Conservation (phyloP, 30 jellyfish, hydroid and myxozoan species). For the Catostylus mosaicus region DNA sequence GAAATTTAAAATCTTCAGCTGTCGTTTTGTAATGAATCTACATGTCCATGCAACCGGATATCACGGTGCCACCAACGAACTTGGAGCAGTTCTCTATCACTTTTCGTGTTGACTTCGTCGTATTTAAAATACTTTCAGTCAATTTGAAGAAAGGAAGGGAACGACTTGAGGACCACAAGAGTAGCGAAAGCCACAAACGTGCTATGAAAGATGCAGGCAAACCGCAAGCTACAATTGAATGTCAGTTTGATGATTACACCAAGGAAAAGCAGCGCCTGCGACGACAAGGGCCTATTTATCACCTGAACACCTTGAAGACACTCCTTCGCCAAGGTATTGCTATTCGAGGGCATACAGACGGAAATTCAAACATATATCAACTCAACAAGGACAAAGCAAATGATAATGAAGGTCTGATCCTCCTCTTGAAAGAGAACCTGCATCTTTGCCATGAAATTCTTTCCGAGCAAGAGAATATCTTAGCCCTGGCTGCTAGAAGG, state of each 20-base stretch:
- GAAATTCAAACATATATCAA: constrained; percentile 50
- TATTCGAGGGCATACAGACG: constrained; percentile 47
- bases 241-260: not conserved
- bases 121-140: too few relatives aligned
- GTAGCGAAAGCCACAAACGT: not conserved
- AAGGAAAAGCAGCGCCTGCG: constrained; percentile 17
- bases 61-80: too few relatives aligned
- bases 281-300: constrained; percentile 11
- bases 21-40: too few relatives aligned
- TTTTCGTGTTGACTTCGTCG: too few relatives aligned
- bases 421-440: constrained; percentile 8
- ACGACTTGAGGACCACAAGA: not conserved
- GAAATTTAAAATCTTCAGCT: too few relatives aligned
- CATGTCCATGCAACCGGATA: too few relatives aligned
- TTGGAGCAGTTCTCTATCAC: too few relatives aligned
- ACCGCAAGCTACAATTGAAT: not conserved
- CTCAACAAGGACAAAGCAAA: constrained; percentile 46
- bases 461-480: not conserved
- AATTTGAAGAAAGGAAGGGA: constrained; percentile 28
- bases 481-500: constrained; percentile 13
- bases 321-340: constrained; percentile 56
- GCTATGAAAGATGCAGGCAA: not conserved
- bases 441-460: not conserved
- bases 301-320: constrained; percentile 25
- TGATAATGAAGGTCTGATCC: constrained; percentile 7